Conservation (phyloP, 2,797 vertebrate species). For the Serranus cabrilla region DNA sequence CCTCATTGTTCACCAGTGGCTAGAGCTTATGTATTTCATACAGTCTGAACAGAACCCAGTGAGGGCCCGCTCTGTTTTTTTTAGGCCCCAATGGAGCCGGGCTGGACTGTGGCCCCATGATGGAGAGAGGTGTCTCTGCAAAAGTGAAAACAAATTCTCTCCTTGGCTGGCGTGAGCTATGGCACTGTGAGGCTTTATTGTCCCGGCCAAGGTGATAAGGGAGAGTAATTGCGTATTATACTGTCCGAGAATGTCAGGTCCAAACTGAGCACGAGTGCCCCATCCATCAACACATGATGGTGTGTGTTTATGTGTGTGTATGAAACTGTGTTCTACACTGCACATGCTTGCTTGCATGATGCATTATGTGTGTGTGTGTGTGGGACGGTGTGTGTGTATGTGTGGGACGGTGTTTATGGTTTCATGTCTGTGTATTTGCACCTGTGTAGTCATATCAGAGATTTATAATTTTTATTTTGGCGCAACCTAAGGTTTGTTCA, state of each 20-base stretch:
- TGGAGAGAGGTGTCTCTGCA: constrained; percentile 95
- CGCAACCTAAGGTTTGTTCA: constrained; percentile 15
- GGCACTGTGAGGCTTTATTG: constrained; percentile 98
- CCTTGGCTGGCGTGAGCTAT: constrained; percentile 98
- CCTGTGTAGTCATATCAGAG: constrained; percentile 51
- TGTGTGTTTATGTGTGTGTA: constrained; percentile 72
- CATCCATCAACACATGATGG: constrained; percentile 94
- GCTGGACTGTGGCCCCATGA: constrained; percentile 88
- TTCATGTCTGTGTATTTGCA: constrained; percentile 50
- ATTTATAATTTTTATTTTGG: constrained; percentile 54
- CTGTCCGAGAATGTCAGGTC: constrained; percentile 99
- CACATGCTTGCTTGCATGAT: constrained; percentile 77
- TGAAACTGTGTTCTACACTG: constrained; percentile 56
- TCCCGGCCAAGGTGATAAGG: constrained; percentile 99
- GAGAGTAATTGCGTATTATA: constrained; percentile 99
- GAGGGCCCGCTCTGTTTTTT: constrained; percentile 45
- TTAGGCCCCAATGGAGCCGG: constrained; percentile 62
- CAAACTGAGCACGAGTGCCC: constrained; percentile 96
- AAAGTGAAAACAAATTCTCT: constrained; percentile 99
- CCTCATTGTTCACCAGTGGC: constrained; percentile 55
- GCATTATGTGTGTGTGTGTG: constrained; percentile 51
- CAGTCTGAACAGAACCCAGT: constrained; percentile 50
- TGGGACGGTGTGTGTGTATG: constrained; percentile 22
- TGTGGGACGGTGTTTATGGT: constrained; percentile 37
- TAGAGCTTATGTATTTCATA: constrained; percentile 56